Conservation (phyloP, 2,113 vertebrate species). For the Hirundichthys speculiger region DNA sequence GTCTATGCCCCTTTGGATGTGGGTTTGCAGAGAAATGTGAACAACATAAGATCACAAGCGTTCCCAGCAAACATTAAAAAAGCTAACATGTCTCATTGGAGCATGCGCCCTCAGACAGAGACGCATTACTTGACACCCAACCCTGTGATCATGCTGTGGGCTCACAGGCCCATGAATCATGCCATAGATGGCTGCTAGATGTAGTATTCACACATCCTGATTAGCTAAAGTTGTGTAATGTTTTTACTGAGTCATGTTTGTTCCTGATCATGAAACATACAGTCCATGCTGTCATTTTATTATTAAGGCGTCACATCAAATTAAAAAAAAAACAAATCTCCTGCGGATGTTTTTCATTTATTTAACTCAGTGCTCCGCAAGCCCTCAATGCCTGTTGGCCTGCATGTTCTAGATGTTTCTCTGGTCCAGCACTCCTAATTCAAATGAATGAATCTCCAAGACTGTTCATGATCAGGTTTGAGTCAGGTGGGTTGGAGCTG, state of each 20-base stretch:
- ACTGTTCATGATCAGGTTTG: too few relatives aligned
- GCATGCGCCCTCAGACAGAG: neutral
- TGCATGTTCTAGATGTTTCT: too few relatives aligned
- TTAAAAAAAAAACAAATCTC: neutral
- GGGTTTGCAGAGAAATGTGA: neutral
- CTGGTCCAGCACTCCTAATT: too few relatives aligned
- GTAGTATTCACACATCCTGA: too few relatives aligned
- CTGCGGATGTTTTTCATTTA: too few relatives aligned
- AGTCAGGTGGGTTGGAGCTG: too few relatives aligned
- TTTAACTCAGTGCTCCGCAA: too few relatives aligned
- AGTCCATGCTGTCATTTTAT: neutral
- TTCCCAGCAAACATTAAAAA: neutral
- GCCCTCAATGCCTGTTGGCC: too few relatives aligned
- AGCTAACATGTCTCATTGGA: neutral
- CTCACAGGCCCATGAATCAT: constrained; percentile 25
- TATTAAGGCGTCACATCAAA: neutral
- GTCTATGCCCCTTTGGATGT: neutral
- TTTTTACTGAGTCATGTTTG: constrained; percentile 23
- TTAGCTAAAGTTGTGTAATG: too few relatives aligned
- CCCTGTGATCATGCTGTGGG: constrained; percentile 15
- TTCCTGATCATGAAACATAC: constrained; percentile 9
- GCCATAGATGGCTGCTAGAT: neutral
- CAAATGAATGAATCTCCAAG: too few relatives aligned
- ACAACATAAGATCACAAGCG: neutral
- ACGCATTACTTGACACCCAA: neutral